These are phyloP conservation scores for Anarhynchus alexandrinus DNA, from an alignment of 2,113 vertebrate genomes.

Conservation along the genomic window DNA sequence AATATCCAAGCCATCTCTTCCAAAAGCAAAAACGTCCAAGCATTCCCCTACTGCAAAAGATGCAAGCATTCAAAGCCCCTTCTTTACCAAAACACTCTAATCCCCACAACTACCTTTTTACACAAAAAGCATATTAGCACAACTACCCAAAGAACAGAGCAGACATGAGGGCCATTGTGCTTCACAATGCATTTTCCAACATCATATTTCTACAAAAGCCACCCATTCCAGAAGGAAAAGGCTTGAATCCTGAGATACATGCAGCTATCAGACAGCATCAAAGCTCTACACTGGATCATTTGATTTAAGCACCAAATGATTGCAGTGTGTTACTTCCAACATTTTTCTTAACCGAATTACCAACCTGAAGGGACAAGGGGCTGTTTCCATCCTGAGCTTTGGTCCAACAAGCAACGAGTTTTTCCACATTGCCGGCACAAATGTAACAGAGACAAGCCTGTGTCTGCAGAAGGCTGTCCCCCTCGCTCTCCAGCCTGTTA, in stretches of 20 bases:
- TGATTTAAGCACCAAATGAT: background rate
- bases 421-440: conserved; percentile 94
- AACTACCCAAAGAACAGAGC: background rate
- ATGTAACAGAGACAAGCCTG: conserved; percentile 96
- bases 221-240: background rate
- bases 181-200: background rate
- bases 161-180: background rate
- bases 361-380: conserved; percentile 91
- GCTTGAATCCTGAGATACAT: background rate
- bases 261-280: background rate
- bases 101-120: background rate
- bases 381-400: conserved; percentile 81
- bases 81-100: background rate
- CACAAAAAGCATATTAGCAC: background rate
- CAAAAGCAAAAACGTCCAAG: background rate
- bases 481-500: conserved; percentile 83
- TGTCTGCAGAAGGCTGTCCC: conserved; percentile 77
- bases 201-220: background rate
- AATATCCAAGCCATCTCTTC: background rate
- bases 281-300: background rate
- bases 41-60: background rate
- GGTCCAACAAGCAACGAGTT: conserved; percentile 90
- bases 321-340: background rate
- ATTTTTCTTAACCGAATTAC: background rate
- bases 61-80: background rate